Conservation (phyloP, 2,113 vertebrate genomes). For the Clarias macrocephalus region DNA sequence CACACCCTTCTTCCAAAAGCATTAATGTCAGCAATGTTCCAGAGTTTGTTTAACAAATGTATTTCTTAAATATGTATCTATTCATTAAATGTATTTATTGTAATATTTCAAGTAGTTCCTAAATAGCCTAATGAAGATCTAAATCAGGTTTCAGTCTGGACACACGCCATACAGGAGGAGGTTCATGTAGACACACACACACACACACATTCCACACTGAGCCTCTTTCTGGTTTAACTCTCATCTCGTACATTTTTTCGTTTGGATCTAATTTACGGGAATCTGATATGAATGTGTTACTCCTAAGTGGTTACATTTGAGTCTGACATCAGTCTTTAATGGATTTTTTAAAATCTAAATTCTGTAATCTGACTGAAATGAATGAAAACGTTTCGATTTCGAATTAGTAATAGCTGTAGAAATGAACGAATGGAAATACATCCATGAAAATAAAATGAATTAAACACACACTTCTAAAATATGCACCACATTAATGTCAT, state of each 20-base stretch:
- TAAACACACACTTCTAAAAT: neutral
- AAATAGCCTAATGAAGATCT: conserved; percentile 67
- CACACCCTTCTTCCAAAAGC: neutral
- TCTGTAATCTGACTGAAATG: neutral
- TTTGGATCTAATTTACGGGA: neutral
- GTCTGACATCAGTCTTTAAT: neutral
- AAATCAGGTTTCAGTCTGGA: conserved; percentile 63
- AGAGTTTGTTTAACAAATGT: neutral
- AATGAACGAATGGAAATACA: neutral
- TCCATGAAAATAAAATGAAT: rapidly evolving
- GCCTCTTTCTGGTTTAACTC: neutral
- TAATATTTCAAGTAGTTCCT: conserved; percentile 46
- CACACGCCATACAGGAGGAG: conserved; percentile 19
- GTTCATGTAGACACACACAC: conserved; percentile 32
- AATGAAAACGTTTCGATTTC: neutral
- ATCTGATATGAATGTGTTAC: neutral
- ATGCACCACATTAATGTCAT: neutral
- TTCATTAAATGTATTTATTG: neutral
- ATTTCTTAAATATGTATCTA: neutral
- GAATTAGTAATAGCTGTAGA: too few relatives aligned
- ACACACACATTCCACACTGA: conserved; percentile 16
- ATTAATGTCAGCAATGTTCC: neutral
- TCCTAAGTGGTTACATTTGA: neutral
- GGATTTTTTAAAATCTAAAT: neutral
- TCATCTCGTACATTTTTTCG: neutral